Conservation (phyloP, 1,140 invertebrate genomes). For the Ceratina japonica region DNA sequence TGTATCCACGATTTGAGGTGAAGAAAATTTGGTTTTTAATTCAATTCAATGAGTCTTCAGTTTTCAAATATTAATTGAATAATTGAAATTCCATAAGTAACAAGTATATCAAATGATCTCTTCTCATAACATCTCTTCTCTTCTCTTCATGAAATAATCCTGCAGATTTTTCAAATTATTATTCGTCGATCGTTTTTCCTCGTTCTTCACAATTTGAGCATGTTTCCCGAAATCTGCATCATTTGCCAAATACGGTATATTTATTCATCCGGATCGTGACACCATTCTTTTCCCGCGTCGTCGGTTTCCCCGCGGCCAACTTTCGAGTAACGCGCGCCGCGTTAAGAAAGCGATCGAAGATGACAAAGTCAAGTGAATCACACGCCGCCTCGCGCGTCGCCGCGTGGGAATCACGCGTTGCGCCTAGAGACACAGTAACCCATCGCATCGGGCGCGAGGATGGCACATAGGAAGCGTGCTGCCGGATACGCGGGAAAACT, state of each 20-base stretch:
- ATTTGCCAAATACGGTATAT: background rate
- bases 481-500: conserved; percentile 39
- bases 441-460: background rate
- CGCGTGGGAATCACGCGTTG: conserved; percentile 36
- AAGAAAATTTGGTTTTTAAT: too few species aligned
- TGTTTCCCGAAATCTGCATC: too few species aligned
- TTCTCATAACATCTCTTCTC: too few species aligned
- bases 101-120: too few species aligned
- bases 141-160: too few species aligned
- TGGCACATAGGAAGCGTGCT: conserved; percentile 22
- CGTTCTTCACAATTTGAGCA: too few species aligned
- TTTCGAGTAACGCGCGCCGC: background rate
- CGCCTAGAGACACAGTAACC: conserved; percentile 22
- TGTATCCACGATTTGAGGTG: too few species aligned
- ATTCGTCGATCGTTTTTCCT: too few species aligned
- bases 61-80: too few species aligned
- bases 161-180: too few species aligned
- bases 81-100: too few species aligned
- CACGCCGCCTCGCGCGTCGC: conserved; percentile 12
- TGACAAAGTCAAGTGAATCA: conserved; percentile 43
- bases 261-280: background rate
- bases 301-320: background rate
- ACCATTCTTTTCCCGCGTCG: background rate
- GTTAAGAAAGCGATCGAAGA: conserved; percentile 32
- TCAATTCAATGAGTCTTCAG: too few species aligned